These are phyloP conservation scores for Suillia variegata DNA, from an alignment of 2,888 invertebrate species.

Conservation along the genomic window DNA sequence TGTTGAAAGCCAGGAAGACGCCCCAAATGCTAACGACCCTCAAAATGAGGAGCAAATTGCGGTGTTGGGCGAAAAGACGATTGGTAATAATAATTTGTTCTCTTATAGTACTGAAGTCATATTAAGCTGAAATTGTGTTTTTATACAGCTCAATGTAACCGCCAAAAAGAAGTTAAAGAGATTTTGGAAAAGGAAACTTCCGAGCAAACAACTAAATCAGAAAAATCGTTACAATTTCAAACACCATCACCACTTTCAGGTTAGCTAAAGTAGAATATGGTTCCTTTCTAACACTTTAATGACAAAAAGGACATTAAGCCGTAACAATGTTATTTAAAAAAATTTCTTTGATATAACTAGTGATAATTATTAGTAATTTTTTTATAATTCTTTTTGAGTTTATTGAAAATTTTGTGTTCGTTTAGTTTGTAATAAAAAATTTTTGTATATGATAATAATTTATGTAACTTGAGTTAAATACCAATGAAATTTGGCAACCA, in stretches of 20 bases:
- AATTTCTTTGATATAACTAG: no score
- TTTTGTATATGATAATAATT: no score
- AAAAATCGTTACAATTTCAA: constrained; percentile 40
- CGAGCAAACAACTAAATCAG: constrained; percentile 43
- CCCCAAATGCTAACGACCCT: constrained; percentile 28
- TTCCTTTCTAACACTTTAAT: no score
- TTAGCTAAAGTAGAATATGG: no score
- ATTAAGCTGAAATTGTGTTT: neutral
- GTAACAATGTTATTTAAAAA: no score
- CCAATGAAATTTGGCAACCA: no score
- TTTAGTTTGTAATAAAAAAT: no score
- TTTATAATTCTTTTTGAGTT: no score
- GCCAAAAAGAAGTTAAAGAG: constrained; percentile 41
- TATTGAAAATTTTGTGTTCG: no score
- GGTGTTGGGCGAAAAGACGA: constrained; percentile 34
- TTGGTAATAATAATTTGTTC: constrained; percentile 22
- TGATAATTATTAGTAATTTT: no score
- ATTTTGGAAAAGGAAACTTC: constrained; percentile 36
- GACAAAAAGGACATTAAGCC: no score
- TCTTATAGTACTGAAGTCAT: neutral
- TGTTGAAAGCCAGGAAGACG: constrained; percentile 37
- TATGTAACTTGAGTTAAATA: no score
- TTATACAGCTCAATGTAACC: constrained; percentile 33
- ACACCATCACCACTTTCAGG: constrained; percentile 42
- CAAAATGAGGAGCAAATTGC: constrained; percentile 30